Conservation (phyloP, 1,140 invertebrate genomes). For the Platyura marginata region DNA sequence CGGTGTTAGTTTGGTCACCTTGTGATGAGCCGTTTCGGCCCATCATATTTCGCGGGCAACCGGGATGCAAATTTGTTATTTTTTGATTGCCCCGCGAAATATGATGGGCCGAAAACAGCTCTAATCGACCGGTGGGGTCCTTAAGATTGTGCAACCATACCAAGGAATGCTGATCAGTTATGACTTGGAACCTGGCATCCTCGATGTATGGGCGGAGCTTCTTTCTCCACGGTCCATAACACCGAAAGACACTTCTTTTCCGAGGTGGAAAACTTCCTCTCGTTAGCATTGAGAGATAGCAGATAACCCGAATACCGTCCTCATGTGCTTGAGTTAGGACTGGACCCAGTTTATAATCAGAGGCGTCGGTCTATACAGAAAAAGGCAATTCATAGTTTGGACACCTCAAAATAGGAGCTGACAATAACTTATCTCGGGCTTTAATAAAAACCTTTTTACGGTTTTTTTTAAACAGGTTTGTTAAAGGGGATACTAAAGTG, state of each 20-base stretch:
- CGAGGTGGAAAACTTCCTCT: slow-evolving; percentile 21
- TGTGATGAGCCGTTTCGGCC: too few relatives aligned
- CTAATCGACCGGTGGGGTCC: slow-evolving; percentile 21
- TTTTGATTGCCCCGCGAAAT: too few relatives aligned
- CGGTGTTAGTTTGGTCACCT: too few relatives aligned
- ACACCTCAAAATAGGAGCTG: neutral
- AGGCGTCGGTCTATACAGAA: neutral
- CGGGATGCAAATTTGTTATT: too few relatives aligned
- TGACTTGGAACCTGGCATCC: slow-evolving; percentile 22
- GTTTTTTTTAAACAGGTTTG: neutral
- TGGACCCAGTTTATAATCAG: neutral
- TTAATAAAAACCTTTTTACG: neutral
- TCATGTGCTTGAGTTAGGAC: neutral
- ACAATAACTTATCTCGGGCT: neutral
- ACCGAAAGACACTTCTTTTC: slow-evolving; percentile 29
- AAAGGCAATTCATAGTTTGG: neutral
- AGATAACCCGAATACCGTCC: neutral
- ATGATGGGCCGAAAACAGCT: too few relatives aligned
- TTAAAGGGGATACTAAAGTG: neutral
- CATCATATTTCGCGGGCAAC: too few relatives aligned
- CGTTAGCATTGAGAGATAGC: neutral
- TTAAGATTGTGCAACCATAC: slow-evolving; percentile 24
- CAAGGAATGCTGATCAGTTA: slow-evolving; percentile 29
- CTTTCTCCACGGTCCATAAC: slow-evolving; percentile 22
- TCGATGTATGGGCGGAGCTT: slow-evolving; percentile 25